Base-by-base conservation (phyloP, 2,113 vertebrate species). In the Stigmatopora nigra region DNA sequence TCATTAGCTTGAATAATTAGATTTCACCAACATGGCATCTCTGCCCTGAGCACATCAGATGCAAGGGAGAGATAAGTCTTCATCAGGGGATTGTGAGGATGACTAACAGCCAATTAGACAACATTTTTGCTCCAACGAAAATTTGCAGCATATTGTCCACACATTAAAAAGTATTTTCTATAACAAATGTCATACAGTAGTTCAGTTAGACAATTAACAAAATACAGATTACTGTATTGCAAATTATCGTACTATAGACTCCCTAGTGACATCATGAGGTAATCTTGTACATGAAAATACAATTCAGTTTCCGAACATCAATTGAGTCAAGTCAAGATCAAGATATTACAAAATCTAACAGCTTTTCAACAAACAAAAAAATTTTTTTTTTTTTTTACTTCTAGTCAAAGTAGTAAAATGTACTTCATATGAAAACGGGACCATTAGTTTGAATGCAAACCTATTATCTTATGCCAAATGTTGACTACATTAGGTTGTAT, bases 1-100 rank as follows among this genome's bases (percentile, higher is more conserved):
- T 79, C 76, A 83, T 87, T 79, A 87, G 78, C 73, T 63, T 82
- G 79, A 84, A 82, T 87, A 72, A 85, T 81, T 76, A 82, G 72
- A 79, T 76, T 67, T 75, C 59, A 71, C 67, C 77, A 69, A 76
- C 73, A 75, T 41, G 62, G 73, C 35, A 53, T 77, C 46, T 57
- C 61, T 71, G 77, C 79, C 48, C 25, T 67, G 35, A 76, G 83
- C 81, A 14, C 77, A 81, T 82, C 63, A 78, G 67, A 85, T 70
- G 77, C 63, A 78, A 65, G 70, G 65, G 62, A 76, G 52, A 65
- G 61, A 65, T 68, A 68, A 48, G 69, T 53, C 59, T 72, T 67
- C 57, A 67, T 68, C 74, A 62, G 31, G 31, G 36, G 55, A 35
- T 5, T 19, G 46, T 3, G 36, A 69, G 20, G 61, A 66, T 25